Evolutionary conservation across 2,888 invertebrate species (phyloP), one percentile per base, ranked within the genome.

Genomic region (Pristionchus maxplancki): DNA sequence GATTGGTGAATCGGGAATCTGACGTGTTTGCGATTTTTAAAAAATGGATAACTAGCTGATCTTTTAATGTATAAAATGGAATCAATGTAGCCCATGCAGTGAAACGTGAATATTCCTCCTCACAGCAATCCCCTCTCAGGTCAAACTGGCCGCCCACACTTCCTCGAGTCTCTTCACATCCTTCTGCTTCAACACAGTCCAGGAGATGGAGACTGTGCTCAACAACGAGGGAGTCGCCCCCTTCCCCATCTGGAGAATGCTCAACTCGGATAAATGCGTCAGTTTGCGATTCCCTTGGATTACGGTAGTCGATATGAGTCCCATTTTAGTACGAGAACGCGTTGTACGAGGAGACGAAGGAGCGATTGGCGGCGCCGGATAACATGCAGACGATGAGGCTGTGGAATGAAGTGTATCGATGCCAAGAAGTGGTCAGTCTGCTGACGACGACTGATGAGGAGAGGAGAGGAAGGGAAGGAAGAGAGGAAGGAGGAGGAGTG

Each of bases 81-180:
- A 44, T 6, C 44, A 44, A 44, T 44, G 44, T 6, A 9, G 44
- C 44, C 44, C 44, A 9, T 6, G 44, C 44, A 44, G 11, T 84
- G n/a, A 44, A 40, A 24, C 74, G 17, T 24, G 8, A 44, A 11
- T n/a, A n/a, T n/a, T n/a, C n/a, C n/a, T n/a, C n/a, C n/a, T n/a
- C n/a, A n/a, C n/a, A n/a, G n/a, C 44, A 9, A 44, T 44, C 11
- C 67, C 0, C 37, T 89, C 95, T 53, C 95, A 98, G 97, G 97
- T 98, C 90, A 98, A 98, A 96, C 96, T 99, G 94, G 97, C 97
- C 3, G 97, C 98, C 92, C 99, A 99, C 96, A 97, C 97, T 85
- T 97, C 98, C 95, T 98, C 98, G 90, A 97, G 98, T 95, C 96
- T 99, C 95, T 99, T 98, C 96, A 98, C 98, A 92, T 98, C 98